Evolutionary conservation across 53 echinoderm and acorn worm genomes (phyloP), one percentile per base, ranked within the genome.

Genomic region (Mesocentrotus franciscanus): DNA sequence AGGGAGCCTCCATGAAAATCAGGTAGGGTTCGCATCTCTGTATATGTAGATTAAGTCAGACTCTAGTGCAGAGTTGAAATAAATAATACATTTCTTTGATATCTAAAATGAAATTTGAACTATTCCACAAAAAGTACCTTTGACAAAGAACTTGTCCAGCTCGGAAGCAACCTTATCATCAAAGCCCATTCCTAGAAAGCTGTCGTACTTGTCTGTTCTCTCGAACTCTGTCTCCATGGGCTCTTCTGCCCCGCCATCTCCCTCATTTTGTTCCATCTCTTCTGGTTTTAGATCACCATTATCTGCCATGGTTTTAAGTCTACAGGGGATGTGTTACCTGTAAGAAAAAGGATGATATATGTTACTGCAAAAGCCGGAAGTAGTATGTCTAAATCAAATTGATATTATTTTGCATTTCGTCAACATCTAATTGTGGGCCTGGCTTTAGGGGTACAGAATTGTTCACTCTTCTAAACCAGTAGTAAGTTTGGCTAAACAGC

Each of bases 151-250:
- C 96, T 95, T 98, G 96, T 99, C 99, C n/a, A 99, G 95, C 95
- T 98, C 97, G 29, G 96, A 96, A 35, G 99, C 96, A 35, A 99
- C 98, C 81, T 98, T 99, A 32, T 98, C 98, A 24, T 96, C 60
- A 94, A 98, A 98, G 64, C 99, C 99, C 95, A 96, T 96, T 27
- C 98, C 99, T 2, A 98, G 95, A 64, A 96, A 98, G 81, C 96
- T 97, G 92, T 99, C 98, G 36, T 96, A 99, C 75, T 97, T 97
- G 91, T 98, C 99, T 61, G 98, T 99, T 74, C 97, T 96, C 72
- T 92, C 92, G 26, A 98, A 92, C 90, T 99, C 99, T 70, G 97
- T 96, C 91, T 98, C 97, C 97, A 97, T 98, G 89, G 98, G 96
- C 90, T 98, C 97, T 49, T 97, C 98, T 13, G 85, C 91, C 15